phyloP scores from a whole-genome alignment of 2,888 invertebrate species.

The Agrotis segetum region DNA sequence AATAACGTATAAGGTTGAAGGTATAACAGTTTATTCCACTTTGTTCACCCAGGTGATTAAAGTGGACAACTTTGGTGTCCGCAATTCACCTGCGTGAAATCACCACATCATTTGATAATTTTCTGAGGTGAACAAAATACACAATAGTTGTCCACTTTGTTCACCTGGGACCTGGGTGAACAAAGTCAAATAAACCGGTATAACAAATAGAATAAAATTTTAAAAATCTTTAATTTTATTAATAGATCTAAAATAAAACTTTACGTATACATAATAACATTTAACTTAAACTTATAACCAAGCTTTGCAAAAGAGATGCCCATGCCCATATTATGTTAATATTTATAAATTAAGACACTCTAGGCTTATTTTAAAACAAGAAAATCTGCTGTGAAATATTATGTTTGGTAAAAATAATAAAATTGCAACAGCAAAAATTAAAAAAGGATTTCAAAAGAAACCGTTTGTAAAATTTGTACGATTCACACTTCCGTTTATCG shows the following conservation, averaged over 20 bases:
- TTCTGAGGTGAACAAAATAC: too few relatives aligned
- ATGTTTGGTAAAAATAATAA: neutral
- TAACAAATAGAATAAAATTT: neutral
- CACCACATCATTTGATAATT: too few relatives aligned
- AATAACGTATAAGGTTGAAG: neutral
- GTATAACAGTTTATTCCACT: neutral
- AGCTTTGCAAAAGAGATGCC: conserved; percentile 19
- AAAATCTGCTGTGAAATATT: neutral
- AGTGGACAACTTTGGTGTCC: too few relatives aligned
- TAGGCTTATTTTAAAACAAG: conserved; percentile 2
- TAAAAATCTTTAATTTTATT: neutral
- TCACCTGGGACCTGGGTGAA: too few relatives aligned
- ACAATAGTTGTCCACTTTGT: too few relatives aligned
- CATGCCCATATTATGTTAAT: conserved; percentile 9
- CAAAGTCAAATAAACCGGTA: too few relatives aligned
- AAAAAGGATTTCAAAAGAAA: neutral
- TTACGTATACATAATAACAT: conserved; percentile 21
- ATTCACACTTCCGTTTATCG: conserved; percentile 3
- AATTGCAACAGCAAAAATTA: neutral
- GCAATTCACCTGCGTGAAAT: too few relatives aligned
- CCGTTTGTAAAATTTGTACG: conserved; percentile 1
- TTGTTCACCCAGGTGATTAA: too few relatives aligned
- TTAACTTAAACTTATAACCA: neutral
- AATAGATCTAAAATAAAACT: conserved; percentile 27
- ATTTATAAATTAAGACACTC: neutral